Evolutionary conservation across 2,888 invertebrate species (phyloP).

Genomic region (Acheta domesticus): DNA sequence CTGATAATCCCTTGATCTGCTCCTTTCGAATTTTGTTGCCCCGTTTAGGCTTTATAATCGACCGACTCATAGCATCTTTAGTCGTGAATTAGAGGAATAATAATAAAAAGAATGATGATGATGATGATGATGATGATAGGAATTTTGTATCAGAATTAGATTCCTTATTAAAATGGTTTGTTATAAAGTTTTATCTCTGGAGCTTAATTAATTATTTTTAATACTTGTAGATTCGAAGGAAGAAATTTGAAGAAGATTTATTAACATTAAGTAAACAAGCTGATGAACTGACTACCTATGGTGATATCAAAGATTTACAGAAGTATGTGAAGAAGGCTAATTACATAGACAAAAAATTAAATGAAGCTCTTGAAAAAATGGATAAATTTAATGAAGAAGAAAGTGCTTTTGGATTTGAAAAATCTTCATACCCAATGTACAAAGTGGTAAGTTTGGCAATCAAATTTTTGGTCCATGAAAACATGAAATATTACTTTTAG

Average conservation of each 20-base stretch:
- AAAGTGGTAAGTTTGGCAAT: conserved; percentile 52
- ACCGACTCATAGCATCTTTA: no score
- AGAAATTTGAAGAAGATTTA: conserved; percentile 78
- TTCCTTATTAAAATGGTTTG: neutral
- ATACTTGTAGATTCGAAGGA: conserved; percentile 58
- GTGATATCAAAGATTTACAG: conserved; percentile 76
- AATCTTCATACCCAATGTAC: conserved; percentile 82
- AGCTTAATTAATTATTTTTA: neutral
- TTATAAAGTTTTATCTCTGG: neutral
- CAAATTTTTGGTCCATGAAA: neutral
- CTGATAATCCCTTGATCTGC: no score
- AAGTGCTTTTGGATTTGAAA: conserved; percentile 78
- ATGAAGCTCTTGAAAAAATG: conserved; percentile 71
- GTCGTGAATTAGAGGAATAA: no score
- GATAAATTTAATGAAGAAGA: conserved; percentile 92
- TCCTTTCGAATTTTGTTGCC: no score
- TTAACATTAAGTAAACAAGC: conserved; percentile 74
- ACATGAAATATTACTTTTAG: conserved; percentile 20
- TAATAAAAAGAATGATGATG: no score
- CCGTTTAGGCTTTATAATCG: no score
- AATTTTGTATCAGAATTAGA: no score
- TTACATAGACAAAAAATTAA: conserved; percentile 69
- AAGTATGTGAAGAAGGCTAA: conserved; percentile 79
- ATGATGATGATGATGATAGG: no score
- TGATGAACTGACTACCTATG: conserved; percentile 82